Conservation (phyloP, 2,113 vertebrate species). For the Ginglymostoma cirratum region DNA sequence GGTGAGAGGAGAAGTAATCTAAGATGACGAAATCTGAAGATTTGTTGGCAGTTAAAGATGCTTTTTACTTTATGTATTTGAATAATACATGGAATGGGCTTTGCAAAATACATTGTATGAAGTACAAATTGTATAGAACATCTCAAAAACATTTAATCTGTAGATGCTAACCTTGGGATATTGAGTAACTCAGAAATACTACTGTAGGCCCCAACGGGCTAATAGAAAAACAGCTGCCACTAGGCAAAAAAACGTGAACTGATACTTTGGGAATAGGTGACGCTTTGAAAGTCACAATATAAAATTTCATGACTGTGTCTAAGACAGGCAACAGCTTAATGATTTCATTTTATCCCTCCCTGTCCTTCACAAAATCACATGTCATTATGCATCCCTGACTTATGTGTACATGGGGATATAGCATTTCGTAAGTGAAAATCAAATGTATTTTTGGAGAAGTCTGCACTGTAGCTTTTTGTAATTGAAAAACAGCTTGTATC, state of each 20-base stretch:
- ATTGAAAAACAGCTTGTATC: not conserved
- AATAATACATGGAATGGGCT: not conserved
- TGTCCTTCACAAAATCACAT: conserved; percentile 27
- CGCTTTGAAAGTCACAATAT: conserved; percentile 33
- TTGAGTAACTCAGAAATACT: conserved; percentile 22
- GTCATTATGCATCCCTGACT: conserved; percentile 22
- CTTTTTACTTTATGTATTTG: not conserved
- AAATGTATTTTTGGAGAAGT: not conserved
- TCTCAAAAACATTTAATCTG: conserved; percentile 19
- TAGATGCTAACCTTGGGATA: conserved; percentile 11
- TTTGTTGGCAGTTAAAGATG: not conserved
- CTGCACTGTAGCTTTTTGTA: not conserved
- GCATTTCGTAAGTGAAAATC: conserved; percentile 6
- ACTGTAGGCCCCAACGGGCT: conserved; percentile 17
- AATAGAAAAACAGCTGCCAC: conserved; percentile 36
- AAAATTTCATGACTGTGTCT: conserved; percentile 34
- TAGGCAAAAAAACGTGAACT: conserved; percentile 3
- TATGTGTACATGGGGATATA: not conserved
- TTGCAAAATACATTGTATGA: conserved; percentile 12
- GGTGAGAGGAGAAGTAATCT: not conserved
- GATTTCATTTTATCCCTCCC: conserved; percentile 35
- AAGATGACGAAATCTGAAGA: not conserved
- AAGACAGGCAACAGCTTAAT: conserved; percentile 33
- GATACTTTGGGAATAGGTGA: conserved; percentile 37
- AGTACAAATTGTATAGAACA: not conserved